Evolutionary conservation across 2,797 vertebrate genomes (phyloP), one percentile per base, ranked within the genome.

Genomic region (Enteromius trimaculatus): DNA sequence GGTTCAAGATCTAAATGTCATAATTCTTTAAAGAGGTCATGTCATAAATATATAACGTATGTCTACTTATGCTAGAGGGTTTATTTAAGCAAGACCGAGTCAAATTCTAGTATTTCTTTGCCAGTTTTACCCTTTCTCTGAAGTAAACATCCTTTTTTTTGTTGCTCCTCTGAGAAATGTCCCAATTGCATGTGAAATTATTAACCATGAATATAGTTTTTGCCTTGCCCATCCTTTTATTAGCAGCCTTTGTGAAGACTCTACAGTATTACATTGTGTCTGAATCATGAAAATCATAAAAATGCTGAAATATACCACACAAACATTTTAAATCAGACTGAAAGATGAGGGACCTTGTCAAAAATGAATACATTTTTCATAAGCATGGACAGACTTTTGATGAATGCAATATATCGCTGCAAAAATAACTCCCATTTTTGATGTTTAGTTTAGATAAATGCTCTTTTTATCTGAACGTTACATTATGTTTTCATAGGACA

Each of bases 41-140:
- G 21, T 49, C 19, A 78, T 78, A 34, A 60, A 78, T 78, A 66
- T 79, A 51, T 47, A 49, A 51, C 8, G 4, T 44, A 44, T 13
- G 49, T 75, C 17, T 53, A 13, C 49, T 75, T 75, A 31, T 75
- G 71, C 9, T 6, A 55, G 4, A 21, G 14, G 31, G 49, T n/a
- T 55, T 65, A 78, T 47, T 65, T 78, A 60, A 65, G 26, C 21
- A 19, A 75, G 29, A 14, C 23, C 21, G 10, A 7, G 71, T 42
- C 58, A 47, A 19, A 65, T n/a, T 58, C 14, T 17, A 42, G 13
- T 42, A 60, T 76, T 74, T n/a, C 6, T 0, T 75, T 51, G 71
- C 19, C 71, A 34, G 34, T 75, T 55, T 58, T 11, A 58, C 11
- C 29, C 13, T 23, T 76, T 39, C 31, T 37, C 31, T 37, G 21